Evolutionary conservation across 2,888 invertebrate species (phyloP).

Genomic region (Acanthacorydalis orientalis): DNA sequence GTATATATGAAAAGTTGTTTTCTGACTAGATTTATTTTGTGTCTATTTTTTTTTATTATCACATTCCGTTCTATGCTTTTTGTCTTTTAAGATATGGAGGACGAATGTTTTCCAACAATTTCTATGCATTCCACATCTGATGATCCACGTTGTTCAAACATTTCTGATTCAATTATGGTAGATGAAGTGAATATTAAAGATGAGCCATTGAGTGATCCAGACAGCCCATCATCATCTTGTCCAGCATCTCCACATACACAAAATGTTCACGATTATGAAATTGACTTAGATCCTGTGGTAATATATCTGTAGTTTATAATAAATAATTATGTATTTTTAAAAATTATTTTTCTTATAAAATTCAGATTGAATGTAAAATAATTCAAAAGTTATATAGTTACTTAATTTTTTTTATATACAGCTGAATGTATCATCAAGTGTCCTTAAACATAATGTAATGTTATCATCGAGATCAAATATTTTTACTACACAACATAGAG

Average conservation of each 20-base stretch:
- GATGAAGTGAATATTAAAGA: slow-evolving; percentile 42
- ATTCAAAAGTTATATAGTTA: background rate
- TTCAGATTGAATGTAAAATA: background rate
- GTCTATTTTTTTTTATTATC: background rate
- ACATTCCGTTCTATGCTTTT: background rate
- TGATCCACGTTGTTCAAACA: slow-evolving; percentile 21
- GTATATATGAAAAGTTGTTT: background rate
- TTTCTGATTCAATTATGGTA: slow-evolving; percentile 16
- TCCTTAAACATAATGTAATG: slow-evolving; percentile 31
- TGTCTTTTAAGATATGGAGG: slow-evolving; percentile 62
- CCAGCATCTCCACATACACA: slow-evolving; percentile 41
- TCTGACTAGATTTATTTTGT: background rate
- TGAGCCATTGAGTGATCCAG: slow-evolving; percentile 57
- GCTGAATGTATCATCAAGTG: slow-evolving; percentile 19
- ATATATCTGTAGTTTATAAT: background rate
- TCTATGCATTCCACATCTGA: slow-evolving; percentile 34
- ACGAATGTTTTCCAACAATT: slow-evolving; percentile 73
- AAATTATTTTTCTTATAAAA: background rate
- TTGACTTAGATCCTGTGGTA: slow-evolving; percentile 5
- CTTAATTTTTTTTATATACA: background rate
- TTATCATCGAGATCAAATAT: slow-evolving; percentile 11
- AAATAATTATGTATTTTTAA: background rate
- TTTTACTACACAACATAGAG: slow-evolving; percentile 22
- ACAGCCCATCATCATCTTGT: slow-evolving; percentile 56
- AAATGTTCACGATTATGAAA: slow-evolving; percentile 11